Conservation (phyloP, 2,113 vertebrate genomes). For the Melospiza melodia region DNA sequence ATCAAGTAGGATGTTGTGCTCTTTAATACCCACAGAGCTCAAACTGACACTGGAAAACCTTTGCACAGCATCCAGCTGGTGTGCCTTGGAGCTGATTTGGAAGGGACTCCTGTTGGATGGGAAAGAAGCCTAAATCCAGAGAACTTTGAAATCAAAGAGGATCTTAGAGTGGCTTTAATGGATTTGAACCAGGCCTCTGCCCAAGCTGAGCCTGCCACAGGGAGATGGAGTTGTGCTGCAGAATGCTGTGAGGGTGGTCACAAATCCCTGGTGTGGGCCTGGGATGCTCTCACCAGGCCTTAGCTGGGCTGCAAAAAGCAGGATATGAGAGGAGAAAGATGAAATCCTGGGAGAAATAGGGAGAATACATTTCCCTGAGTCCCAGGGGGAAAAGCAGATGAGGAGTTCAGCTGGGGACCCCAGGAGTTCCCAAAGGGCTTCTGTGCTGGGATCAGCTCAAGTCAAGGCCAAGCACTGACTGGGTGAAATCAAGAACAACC, state of each 20-base stretch:
- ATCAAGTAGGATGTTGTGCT: not conserved
- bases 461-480: not conserved
- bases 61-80: not conserved
- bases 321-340: not conserved
- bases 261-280: not conserved
- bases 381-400: not conserved
- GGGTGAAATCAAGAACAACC: not conserved
- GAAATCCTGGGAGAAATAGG: not conserved
- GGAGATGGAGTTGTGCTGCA: rapidly evolving
- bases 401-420: not conserved
- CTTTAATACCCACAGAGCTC: not conserved
- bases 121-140: constrained; percentile 15
- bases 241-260: not conserved
- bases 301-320: not conserved
- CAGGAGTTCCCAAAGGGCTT: not conserved
- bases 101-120: not conserved
- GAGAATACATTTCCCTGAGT: not conserved
- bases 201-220: not conserved
- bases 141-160: not conserved
- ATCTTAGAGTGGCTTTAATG: not conserved
- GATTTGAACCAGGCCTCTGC: not conserved
- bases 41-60: not conserved
- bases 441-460: not conserved
- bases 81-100: constrained; percentile 13
- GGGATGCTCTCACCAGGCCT: not conserved